Conservation (phyloP, 2,888 invertebrate genomes). For the Peribatodes rhomboidaria region DNA sequence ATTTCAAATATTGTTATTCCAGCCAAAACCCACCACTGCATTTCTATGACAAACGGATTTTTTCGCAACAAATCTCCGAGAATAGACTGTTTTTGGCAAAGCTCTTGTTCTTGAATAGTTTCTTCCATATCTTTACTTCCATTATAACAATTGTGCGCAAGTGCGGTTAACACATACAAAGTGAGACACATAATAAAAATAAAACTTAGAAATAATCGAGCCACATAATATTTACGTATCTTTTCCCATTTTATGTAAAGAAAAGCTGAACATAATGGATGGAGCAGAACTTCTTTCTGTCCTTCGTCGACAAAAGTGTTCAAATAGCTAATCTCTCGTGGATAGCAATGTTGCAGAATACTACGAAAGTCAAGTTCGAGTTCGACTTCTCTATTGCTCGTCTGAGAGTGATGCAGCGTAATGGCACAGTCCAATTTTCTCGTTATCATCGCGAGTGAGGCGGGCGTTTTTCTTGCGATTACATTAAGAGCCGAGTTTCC, state of each 20-base stretch:
- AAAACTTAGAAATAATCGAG: conserved; percentile 91
- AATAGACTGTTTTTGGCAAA: conserved; percentile 93
- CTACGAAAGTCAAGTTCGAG: conserved; percentile 93
- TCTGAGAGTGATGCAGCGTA: conserved; percentile 91
- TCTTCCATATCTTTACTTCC: conserved; percentile 92
- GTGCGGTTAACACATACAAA: conserved; percentile 92
- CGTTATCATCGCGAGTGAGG: conserved; percentile 93
- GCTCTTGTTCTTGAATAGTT: conserved; percentile 90
- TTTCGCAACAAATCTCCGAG: conserved; percentile 91
- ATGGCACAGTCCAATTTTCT: conserved; percentile 94
- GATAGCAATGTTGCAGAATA: conserved; percentile 93
- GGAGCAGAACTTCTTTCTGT: conserved; percentile 94
- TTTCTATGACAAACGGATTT: conserved; percentile 92
- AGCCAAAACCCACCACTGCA: conserved; percentile 94
- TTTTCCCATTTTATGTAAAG: conserved; percentile 96
- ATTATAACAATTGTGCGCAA: conserved; percentile 95
- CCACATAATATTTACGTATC: conserved; percentile 95
- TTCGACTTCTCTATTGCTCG: conserved; percentile 93
- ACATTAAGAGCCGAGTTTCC: conserved; percentile 95
- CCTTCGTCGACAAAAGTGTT: conserved; percentile 96
- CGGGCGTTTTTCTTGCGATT: conserved; percentile 94
- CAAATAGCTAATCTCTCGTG: conserved; percentile 94
- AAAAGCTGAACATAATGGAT: conserved; percentile 95
- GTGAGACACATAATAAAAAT: conserved; percentile 93
- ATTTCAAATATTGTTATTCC: conserved; percentile 93